Percentiles rank a stretch among this genome's conserved stretches.
Conservation (phyloP, 2,888 invertebrate species). For the Micropterix aruncella region DNA sequence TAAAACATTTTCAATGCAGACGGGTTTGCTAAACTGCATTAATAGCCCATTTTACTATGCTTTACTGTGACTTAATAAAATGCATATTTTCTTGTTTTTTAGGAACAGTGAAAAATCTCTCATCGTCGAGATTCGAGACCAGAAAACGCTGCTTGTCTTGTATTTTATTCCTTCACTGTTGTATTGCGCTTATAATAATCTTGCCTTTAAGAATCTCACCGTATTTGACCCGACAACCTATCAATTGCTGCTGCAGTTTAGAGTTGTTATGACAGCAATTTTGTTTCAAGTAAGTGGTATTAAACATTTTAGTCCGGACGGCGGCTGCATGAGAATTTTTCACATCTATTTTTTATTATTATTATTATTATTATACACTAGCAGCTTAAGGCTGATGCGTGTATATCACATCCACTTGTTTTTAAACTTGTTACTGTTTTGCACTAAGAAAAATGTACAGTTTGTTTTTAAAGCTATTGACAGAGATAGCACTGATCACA, state of each 20-base stretch:
- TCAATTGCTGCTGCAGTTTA: slow-evolving; percentile 74
- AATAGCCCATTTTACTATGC: slow-evolving; percentile 15
- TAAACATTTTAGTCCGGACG: too few species aligned
- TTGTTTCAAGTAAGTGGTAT: slow-evolving; percentile 76
- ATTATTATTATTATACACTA: too few species aligned
- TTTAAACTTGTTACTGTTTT: too few species aligned
- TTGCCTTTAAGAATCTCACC: slow-evolving; percentile 81
- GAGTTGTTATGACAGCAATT: slow-evolving; percentile 85
- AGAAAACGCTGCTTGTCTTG: slow-evolving; percentile 52
- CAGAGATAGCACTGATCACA: too few species aligned
- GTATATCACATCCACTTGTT: too few species aligned
- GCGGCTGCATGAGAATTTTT: too few species aligned
- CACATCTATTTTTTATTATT: too few species aligned
- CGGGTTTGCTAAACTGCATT: not conserved
- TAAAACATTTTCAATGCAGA: slow-evolving; percentile 1
- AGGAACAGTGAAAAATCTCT: slow-evolving; percentile 44
- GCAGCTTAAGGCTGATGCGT: too few species aligned
- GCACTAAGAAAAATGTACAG: too few species aligned
- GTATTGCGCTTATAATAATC: slow-evolving; percentile 90
- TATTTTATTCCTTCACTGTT: slow-evolving; percentile 86
- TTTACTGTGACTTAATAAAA: slow-evolving; percentile 23
- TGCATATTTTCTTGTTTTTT: slow-evolving; percentile 22
- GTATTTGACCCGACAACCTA: slow-evolving; percentile 92
- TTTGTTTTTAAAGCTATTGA: too few species aligned
- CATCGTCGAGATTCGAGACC: slow-evolving; percentile 38